Evolutionary conservation across 1,140 invertebrate species (phyloP).

Genomic region (Chironomus tepperi): DNA sequence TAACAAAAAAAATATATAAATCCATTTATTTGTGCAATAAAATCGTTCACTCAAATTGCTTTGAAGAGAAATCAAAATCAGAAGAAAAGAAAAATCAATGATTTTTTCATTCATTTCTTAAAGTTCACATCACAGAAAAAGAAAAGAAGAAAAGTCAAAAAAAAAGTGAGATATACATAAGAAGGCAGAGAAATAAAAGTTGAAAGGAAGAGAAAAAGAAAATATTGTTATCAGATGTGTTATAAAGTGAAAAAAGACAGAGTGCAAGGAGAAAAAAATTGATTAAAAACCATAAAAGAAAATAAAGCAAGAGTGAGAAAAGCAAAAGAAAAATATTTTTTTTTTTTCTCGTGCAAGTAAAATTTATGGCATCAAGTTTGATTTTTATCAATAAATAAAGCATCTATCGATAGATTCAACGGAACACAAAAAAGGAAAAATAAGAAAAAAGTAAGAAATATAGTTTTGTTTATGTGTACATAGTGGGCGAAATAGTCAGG

Average conservation of each 20-base stretch:
- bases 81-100: no score
- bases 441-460: background rate
- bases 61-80: background rate
- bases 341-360: background rate
- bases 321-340: background rate
- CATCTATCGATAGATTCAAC: background rate
- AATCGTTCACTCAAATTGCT: background rate
- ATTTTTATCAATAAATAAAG: conserved; percentile 9
- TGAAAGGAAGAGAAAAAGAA: background rate
- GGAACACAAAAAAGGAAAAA: background rate
- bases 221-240: background rate
- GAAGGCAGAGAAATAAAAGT: background rate
- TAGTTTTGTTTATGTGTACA: no score
- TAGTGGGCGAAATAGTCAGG: no score
- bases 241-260: background rate
- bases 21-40: background rate
- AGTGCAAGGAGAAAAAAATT: background rate
- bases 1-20: background rate
- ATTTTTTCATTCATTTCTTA: no score
- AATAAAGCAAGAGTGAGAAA: background rate
- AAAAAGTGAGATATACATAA: background rate
- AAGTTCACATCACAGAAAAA: background rate
- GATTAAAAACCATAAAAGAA: conserved; percentile 21
- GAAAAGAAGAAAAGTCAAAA: background rate
- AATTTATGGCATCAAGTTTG: conserved; percentile 15